A percentile compares a stretch with the other conserved stretches of the same genome.
Conservation (phyloP, 2,113 vertebrate genomes). For the Chaenocephalus aceratus region DNA sequence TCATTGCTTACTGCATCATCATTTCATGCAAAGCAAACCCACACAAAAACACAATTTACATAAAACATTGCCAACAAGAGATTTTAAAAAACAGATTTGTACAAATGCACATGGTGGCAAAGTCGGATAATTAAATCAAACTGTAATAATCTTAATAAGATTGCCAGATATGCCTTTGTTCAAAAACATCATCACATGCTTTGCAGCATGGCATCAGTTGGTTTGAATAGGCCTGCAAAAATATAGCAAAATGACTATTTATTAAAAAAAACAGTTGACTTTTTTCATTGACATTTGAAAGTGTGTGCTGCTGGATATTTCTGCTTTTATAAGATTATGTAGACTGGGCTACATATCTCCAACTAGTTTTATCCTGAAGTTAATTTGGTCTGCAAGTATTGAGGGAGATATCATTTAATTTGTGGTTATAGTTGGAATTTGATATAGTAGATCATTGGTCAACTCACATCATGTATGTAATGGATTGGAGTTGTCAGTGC, state of each 20-base stretch:
- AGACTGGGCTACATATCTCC: not conserved
- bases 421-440: not conserved
- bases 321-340: not conserved
- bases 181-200: not conserved
- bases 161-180: not conserved
- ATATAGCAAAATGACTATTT: not conserved
- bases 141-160: not conserved
- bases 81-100: not conserved
- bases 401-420: not conserved
- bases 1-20: not conserved
- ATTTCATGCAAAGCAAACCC: not conserved
- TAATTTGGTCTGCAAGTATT: not conserved
- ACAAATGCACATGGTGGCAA: not conserved
- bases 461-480: not conserved
- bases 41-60: not conserved
- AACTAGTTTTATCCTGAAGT: not conserved
- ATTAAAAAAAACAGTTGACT: not conserved
- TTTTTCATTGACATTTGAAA: not conserved
- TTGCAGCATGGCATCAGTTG: not conserved
- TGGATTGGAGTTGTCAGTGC: slow-evolving; percentile 13
- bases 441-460: not conserved
- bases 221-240: not conserved
- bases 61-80: not conserved
- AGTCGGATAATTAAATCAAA: not conserved
- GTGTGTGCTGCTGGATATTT: not conserved